Evolutionary conservation across 2,888 invertebrate species (phyloP), one percentile per base, ranked within the genome.

Genomic region (Idaea dimidiata): DNA sequence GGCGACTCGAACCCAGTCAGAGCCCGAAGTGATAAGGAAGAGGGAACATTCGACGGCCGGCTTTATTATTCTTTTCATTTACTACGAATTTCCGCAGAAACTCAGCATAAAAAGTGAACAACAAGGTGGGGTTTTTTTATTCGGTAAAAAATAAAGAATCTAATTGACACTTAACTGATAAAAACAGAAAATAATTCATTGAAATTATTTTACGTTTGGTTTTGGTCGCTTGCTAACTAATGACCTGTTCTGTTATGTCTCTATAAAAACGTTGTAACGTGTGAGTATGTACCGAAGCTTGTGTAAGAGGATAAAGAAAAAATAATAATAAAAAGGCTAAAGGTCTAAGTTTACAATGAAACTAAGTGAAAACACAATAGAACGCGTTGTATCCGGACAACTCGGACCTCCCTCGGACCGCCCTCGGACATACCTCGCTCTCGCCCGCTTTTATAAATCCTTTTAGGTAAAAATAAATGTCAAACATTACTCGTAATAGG

Each of bases 391-490:
- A 10, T 43, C 43, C 43, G 43, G 10, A 14, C 8, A n/a, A n/a
- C n/a, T n/a, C n/a, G n/a, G n/a, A n/a, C 0, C 33, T 1, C 33
- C 7, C 33, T 10, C 33, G 33, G 0, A 2, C 3, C 8, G 10
- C 43, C 10, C 10, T 14, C 43, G 43, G 32, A 32, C 32, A 6
- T 32, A 32, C 43, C 43, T 14, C 43, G 1, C 33, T 33, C 33
- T 43, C 43, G 43, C 43, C 5, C 43, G 14, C 43, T 43, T 43
- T 43, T 43, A 43, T 43, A 43, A 7, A 43, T 43, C 43, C 43
- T 43, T 43, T 43, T 43, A 43, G 43, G 43, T 43, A 43, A 43
- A 43, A 43, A 43, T 43, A 43, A 43, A 43, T 43, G 43, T 43
- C 7, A 43, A 43, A 43, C 43, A 43, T 43, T 43, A 43, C 43